A percentile compares a stretch with the other conserved stretches of the same genome.
phyloP scores from a whole-genome alignment of 2,113 vertebrate species.

The mouse (Mus musculus) region GRCm39 chr1:192192001-192192500 shows the following conservation, averaged over 20 bases:
- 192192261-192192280: constrained; percentile 81
- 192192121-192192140: constrained; percentile 72
- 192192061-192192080: constrained; percentile 78
- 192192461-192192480: constrained; percentile 86
- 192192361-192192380: constrained; percentile 87
- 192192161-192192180: constrained; percentile 80
- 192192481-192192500: constrained; percentile 53
- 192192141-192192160: constrained; percentile 81
- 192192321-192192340: constrained; percentile 85
- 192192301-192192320: constrained; percentile 87
- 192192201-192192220: constrained; percentile 66
- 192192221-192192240: constrained; percentile 86
- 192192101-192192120: constrained; percentile 80
- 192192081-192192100: constrained; percentile 80
- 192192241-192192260: constrained; percentile 86
- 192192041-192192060: constrained; percentile 85
- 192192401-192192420: constrained; percentile 93
- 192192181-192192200: constrained; percentile 79
- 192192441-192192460: constrained; percentile 99
- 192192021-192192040: not conserved
- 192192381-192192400: constrained; percentile 97
- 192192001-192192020: constrained; percentile 71
- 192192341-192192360: constrained; percentile 83
- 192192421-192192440: constrained; percentile 94
- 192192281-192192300: constrained; percentile 92